Evolutionary conservation across 1,140 invertebrate genomes (phyloP), one percentile per base, ranked within the genome.

Genomic region (Pogonomyrmex californicus): DNA sequence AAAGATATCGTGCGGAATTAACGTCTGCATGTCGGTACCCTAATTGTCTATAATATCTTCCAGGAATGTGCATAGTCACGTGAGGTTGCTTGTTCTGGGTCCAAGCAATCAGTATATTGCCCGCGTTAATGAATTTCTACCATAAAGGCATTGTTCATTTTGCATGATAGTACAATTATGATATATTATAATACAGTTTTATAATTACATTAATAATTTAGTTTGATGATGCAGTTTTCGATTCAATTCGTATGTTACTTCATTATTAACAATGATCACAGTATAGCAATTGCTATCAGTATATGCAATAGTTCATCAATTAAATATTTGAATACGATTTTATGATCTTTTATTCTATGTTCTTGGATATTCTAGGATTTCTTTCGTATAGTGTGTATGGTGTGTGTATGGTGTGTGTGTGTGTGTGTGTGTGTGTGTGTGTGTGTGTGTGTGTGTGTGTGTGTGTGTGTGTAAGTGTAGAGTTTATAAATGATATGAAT

Each of bases 11-110:
- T 65, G 36, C 63, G 9, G 36, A 17, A 65, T 38, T 65, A 65
- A 65, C 38, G 17, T 63, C 54, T 56, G 60, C 23, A 23, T 23
- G 23, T 4, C 3, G 36, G 62, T n/a, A 41, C 36, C 38, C 33
- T 82, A 86, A 86, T 73, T 82, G 12, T 66, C 12, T 41, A 36
- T 54, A 71, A 71, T 70, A 17, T 17, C 68, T 86, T 51, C 47
- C 41, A 51, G 44, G 49, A 14, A 51, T 65, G 47, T 78, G 63
- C 30, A 47, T 44, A 70, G 51, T 78, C 56, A 66, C 47, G 41
- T 30, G 60, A 75, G 51, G 17, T 56, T 56, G 51, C 17, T 38
- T 33, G 17, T 56, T 23, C 30, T 62, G 33, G 66, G 36, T 76
- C 65, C 23, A 36, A 85, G 38, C 23, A 54, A 63, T 30, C 23